Conservation (phyloP, 1,140 invertebrate species). For the Platorchestia sp. region DNA sequence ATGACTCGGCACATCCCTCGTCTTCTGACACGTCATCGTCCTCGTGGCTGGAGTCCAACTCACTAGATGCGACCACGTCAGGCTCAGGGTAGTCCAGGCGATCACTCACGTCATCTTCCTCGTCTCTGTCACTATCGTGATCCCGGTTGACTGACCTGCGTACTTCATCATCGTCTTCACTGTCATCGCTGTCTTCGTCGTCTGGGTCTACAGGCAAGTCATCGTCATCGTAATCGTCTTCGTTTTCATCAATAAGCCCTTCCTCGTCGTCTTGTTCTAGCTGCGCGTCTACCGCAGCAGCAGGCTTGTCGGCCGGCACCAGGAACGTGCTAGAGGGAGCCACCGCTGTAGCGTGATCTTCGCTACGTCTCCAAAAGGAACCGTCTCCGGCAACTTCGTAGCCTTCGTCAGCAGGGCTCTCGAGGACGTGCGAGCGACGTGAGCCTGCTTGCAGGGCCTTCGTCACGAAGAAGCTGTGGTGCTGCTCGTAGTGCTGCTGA, state of each 20-base stretch:
- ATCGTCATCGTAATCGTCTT: conserved; percentile 15
- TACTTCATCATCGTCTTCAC: conserved; percentile 30
- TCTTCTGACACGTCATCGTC: conserved; percentile 62
- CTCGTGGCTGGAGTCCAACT: conserved; percentile 66
- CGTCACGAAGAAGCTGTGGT: conserved; percentile 60
- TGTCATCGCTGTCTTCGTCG: conserved; percentile 38
- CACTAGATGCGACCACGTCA: conserved; percentile 67
- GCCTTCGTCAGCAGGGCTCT: conserved; percentile 58
- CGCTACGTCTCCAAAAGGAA: conserved; percentile 16
- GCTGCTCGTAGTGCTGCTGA: conserved; percentile 51
- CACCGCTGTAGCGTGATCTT: not conserved
- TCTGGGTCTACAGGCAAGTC: conserved; percentile 29
- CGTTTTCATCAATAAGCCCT: conserved; percentile 42
- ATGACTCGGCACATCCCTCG: conserved; percentile 36
- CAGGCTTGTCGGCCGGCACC: not conserved
- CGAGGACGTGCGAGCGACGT: conserved; percentile 60
- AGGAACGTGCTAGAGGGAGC: not conserved
- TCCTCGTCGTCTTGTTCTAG: conserved; percentile 21
- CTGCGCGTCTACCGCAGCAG: not conserved
- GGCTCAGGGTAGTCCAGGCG: conserved; percentile 59
- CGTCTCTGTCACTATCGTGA: conserved; percentile 29
- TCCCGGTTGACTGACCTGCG: not conserved
- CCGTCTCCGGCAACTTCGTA: conserved; percentile 51
- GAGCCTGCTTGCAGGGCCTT: conserved; percentile 58
- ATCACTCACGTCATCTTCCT: conserved; percentile 56